Evolutionary conservation across 1,140 invertebrate genomes (phyloP).

Genomic region (Diorhabda elongata): DNA sequence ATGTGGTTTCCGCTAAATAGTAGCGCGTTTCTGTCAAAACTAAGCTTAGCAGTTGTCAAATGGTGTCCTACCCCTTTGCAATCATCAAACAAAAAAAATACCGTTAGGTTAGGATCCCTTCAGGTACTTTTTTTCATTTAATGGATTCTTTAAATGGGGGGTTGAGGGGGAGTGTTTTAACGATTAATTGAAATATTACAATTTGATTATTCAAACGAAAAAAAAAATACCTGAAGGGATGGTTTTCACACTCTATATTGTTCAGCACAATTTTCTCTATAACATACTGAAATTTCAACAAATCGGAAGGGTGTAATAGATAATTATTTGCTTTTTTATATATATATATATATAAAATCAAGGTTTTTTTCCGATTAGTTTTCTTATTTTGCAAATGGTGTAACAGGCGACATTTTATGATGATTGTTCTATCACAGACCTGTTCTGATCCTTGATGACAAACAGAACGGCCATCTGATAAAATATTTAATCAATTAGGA

Average conservation of each 20-base stretch:
- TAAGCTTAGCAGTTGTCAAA: too few species aligned
- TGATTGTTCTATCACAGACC: slow-evolving; percentile 35
- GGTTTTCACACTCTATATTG: neutral
- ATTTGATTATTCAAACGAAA: neutral
- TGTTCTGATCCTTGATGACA: slow-evolving; percentile 24
- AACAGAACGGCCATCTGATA: slow-evolving; percentile 30
- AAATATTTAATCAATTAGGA: neutral
- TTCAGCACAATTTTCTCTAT: neutral
- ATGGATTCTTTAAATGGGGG: too few species aligned
- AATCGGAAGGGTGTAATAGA: neutral
- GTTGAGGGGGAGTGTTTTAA: too few species aligned
- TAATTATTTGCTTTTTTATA: neutral
- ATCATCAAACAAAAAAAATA: too few species aligned
- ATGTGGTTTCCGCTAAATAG: too few species aligned
- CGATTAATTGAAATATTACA: too few species aligned
- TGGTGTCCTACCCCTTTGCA: too few species aligned
- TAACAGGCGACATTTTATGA: slow-evolving; percentile 18
- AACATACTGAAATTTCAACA: too few species aligned
- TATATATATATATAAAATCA: neutral
- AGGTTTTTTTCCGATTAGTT: neutral
- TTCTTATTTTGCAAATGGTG: neutral
- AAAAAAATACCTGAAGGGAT: neutral
- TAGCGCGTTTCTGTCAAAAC: too few species aligned
- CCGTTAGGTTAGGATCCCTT: too few species aligned
- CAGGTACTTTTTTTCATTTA: too few species aligned